Percentiles rank a stretch among this genome's conserved stretches.
phyloP scores from a whole-genome alignment of 2,797 vertebrate genomes.

The Halcyon chelicuti region DNA sequence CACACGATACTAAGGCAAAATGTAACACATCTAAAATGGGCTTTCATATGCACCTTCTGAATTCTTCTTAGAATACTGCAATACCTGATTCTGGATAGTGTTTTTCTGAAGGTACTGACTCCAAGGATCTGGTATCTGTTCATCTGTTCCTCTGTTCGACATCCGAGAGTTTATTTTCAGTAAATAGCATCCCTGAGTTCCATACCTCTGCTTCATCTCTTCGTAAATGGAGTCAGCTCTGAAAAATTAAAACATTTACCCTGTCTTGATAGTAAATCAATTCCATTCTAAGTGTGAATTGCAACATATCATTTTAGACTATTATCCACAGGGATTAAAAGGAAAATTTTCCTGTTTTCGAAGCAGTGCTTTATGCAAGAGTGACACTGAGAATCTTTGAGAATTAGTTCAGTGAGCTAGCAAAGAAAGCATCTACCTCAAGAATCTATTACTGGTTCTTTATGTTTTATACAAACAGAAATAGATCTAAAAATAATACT shows the following conservation, averaged over 20 bases:
- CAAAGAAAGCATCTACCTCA: not conserved
- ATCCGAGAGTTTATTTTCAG: slow-evolving; percentile 94
- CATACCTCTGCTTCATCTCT: slow-evolving; percentile 97
- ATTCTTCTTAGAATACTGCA: not conserved
- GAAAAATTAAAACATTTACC: slow-evolving; percentile 4
- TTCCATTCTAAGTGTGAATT: not conserved
- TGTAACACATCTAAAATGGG: not conserved
- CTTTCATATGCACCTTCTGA: not conserved
- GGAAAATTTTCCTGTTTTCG: not conserved
- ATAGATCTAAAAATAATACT: not conserved
- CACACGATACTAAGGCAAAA: not conserved
- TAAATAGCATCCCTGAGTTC: slow-evolving; percentile 95
- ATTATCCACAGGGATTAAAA: not conserved
- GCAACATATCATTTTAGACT: not conserved
- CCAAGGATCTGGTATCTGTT: slow-evolving; percentile 99
- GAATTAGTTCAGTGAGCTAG: not conserved
- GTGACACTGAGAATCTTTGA: not conserved
- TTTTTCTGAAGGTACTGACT: slow-evolving; percentile 96
- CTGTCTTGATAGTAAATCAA: not conserved
- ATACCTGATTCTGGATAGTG: slow-evolving; percentile 88
- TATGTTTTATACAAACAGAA: not conserved
- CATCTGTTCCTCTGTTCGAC: slow-evolving; percentile 84
- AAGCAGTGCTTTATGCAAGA: not conserved
- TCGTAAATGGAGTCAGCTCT: slow-evolving; percentile 95
- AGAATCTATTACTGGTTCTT: not conserved